Percentiles rank a stretch among this genome's conserved stretches.
Evolutionary conservation across 2,113 vertebrate genomes (phyloP).

Genomic region (Lepus americanus): DNA sequence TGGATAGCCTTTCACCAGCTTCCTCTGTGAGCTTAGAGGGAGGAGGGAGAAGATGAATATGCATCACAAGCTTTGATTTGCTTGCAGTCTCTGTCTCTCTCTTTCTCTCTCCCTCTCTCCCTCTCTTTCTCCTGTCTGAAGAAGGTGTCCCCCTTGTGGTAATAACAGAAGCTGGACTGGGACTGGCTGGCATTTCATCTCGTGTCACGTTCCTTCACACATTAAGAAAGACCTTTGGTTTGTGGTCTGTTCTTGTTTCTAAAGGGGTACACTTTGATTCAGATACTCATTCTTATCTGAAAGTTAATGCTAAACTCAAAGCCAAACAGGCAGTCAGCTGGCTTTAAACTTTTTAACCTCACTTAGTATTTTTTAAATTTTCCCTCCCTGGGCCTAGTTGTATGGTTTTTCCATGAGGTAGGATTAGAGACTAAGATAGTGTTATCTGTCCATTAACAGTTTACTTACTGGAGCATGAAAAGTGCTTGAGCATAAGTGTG

Average conservation of each 20-base stretch:
- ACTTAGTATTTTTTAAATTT: not conserved
- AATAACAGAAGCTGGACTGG: not conserved
- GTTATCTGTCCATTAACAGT: conserved; percentile 71
- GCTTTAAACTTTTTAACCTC: conserved; percentile 67
- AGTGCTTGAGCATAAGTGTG: conserved; percentile 43
- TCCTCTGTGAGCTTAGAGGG: not conserved
- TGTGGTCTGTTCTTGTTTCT: conserved; percentile 36
- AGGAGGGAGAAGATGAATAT: not conserved
- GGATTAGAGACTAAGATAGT: conserved; percentile 66
- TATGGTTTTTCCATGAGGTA: conserved; percentile 71
- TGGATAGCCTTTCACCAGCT: not conserved
- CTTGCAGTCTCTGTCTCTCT: not conserved
- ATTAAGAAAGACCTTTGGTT: conserved; percentile 5
- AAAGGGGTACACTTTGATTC: conserved; percentile 26
- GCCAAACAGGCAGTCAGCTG: conserved; percentile 56
- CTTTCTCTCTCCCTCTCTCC: not conserved
- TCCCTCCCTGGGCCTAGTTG: conserved; percentile 1
- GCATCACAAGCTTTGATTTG: not conserved
- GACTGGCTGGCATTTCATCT: not conserved
- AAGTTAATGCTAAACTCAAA: conserved; percentile 75
- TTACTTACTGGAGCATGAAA: conserved; percentile 71
- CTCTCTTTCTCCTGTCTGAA: not conserved
- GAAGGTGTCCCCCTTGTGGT: conserved; percentile 79
- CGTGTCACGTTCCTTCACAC: not conserved
- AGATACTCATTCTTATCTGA: conserved; percentile 26